phyloP scores from a whole-genome alignment of 2,113 vertebrate species.

The Neogale vison region DNA sequence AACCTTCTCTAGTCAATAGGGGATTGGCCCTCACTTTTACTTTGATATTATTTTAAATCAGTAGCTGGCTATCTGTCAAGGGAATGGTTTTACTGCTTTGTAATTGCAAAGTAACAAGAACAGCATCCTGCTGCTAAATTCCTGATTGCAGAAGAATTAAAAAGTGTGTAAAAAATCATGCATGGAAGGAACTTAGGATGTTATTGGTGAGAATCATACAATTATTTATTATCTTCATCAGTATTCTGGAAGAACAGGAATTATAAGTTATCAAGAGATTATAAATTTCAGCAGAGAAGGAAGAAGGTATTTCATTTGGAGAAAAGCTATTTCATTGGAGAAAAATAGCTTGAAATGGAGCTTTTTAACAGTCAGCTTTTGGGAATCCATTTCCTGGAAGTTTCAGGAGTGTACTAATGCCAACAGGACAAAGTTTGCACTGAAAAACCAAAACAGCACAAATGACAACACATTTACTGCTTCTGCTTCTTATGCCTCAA shows the following conservation, averaged over 20 bases:
- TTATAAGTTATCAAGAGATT: constrained; percentile 33
- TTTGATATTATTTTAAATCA: constrained; percentile 27
- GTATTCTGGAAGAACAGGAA: constrained; percentile 47
- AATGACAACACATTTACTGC: not conserved
- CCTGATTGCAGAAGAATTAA: not conserved
- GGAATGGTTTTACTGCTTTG: constrained; percentile 15
- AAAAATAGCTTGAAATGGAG: constrained; percentile 26
- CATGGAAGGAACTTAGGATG: not conserved
- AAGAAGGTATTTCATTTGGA: not conserved
- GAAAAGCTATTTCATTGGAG: constrained; percentile 3
- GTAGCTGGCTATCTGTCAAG: not conserved
- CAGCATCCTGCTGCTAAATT: not conserved
- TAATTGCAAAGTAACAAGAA: constrained; percentile 8
- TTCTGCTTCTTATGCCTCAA: not conserved
- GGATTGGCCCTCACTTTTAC: not conserved
- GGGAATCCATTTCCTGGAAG: not conserved
- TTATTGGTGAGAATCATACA: constrained; percentile 3
- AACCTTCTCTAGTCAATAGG: not conserved
- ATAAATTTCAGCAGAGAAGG: constrained; percentile 44
- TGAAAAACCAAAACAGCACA: not conserved
- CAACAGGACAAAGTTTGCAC: not conserved
- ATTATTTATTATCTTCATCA: constrained; percentile 30
- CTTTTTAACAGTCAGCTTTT: not conserved
- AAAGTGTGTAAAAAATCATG: not conserved
- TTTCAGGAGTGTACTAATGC: not conserved